Base-by-base conservation (phyloP, 2,113 vertebrate species). In the Onychorhynchus coronatus region DNA sequence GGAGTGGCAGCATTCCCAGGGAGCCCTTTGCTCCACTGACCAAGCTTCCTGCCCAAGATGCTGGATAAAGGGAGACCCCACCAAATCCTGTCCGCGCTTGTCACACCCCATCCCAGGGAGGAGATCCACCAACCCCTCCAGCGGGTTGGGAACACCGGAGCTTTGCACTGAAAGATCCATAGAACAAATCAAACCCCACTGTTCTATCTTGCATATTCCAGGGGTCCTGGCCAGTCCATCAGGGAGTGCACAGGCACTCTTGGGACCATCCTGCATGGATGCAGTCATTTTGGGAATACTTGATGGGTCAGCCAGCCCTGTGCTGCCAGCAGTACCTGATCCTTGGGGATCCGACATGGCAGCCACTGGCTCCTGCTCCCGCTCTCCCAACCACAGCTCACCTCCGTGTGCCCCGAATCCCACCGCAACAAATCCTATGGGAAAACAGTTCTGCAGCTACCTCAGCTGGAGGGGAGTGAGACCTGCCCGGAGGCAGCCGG, bases 371-470 rank as follows among this genome's bases (percentile, higher is more conserved):
- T 67, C 42, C 52, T 39, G 20, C 41, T 42, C 47, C 41, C 6
- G 0, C 63, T 67, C 77, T 63, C 61, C 35, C 14, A 24, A 4
- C 42, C 10, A 0, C 47, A 33, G 23, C 30, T 35, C 3, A 0
- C 35, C 77, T 39, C 73, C 55, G 33, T 31, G 4, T 1, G 5
- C 31, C 50, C 46, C 5, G 9, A 33, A 66, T 33, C 71, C 89
- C 70, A 25, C 46, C 1, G 0, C 9, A 20, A 14, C 1, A 4
- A 21, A 44, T 49, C 21, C 50, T 4, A 4, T 0, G 1, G 83
- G 74, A 82, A 47, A 44, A 31, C 4, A 41, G 21, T 85, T 67
- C 39, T 44, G 79, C 42, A 67, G 72, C 92, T 96, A 96, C 95
- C 95, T 96, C 95, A 92, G 5, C 27, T 0, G 1, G 8, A 23